Evolutionary conservation across 2,797 vertebrate species (phyloP), one percentile per base, ranked within the genome.

Genomic region (Macrochelys suwanniensis): DNA sequence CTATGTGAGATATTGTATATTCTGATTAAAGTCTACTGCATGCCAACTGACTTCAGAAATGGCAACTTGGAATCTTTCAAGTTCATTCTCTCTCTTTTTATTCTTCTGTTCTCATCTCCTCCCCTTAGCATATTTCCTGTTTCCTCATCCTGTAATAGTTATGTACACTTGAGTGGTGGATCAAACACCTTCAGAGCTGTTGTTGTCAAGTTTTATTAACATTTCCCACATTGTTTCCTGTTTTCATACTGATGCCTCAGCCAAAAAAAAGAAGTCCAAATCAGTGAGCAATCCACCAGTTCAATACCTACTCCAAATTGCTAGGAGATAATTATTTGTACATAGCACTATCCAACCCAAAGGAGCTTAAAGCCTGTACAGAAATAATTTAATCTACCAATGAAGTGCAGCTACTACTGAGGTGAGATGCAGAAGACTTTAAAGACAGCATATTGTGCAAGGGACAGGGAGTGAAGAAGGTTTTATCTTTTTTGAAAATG

Each of bases 151-250:
- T 86, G 77, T 94, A 91, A 94, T 95, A 94, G 93, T 95, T 71
- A 84, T 89, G 81, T 85, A 93, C 90, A 88, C 50, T 91, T 90
- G 94, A 94, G 95, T 3, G 0, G 92, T 94, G 96, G 97, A 98
- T 91, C 93, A 96, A 91, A 94, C 83, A 95, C 85, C 91, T 97
- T 92, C 82, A 87, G 89, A 97, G 95, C 88, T 97, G 94, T 82
- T 97, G 96, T 97, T 97, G 95, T 97, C 89, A 94, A 93, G 93
- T 95, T 93, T 96, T 92, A 97, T 97, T 96, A 96, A 96, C 91
- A 84, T 97, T 97, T 96, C 93, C 94, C 90, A 93, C 87, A 93
- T 96, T 6, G 0, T 87, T 97, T 97, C 95, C 94, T 97, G 89
- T 90, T 97, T 96, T 96, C 89, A 89, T 50, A 77, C 59, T 50